Evolutionary conservation across 2,797 vertebrate genomes (phyloP), one percentile per base, ranked within the genome.

Genomic region (Sandelia bainsii): DNA sequence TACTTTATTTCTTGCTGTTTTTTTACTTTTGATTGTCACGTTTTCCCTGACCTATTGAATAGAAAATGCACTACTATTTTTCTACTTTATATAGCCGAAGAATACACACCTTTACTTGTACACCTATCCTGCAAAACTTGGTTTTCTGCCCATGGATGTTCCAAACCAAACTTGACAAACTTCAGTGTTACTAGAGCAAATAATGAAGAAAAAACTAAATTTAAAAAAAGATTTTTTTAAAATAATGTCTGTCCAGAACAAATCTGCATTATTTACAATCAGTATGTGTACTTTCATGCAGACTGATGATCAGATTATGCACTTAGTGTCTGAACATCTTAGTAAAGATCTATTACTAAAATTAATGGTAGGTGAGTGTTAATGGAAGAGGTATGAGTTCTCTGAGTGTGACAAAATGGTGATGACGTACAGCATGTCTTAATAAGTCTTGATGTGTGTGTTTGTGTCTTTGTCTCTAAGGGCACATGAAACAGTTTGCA

Each of bases 401-500:
- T 32, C 1, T 20, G 4, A 53, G 0, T 25, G 19, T 49, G 14
- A 25, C 32, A 48, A 60, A 69, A 61, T 34, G 23, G 45, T 19
- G 19, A 64, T 42, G 5, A 40, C 16, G 3, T 19, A n/a, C 17
- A 6, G n/a, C 34, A 37, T 40, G 9, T 46, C 8, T 46, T 20
- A 17, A n/a, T 19, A 34, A 60, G 23, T 19, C 8, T 27, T 29
- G 8, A 37, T 34, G 51, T 63, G 40, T 52, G 44, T 62, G 27
- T 53, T n/a, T 65, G 37, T 56, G 4, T 56, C 2, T 65, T 40
- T 59, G 8, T n/a, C 29, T 50, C 16, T 14, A 13, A 19, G 23
- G 27, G n/a, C 27, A 63, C 42, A 42, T n/a, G 10, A 70, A 71
- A 48, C 10, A 56, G 22, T 57, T 27, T 45, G 34, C 27, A 29